phyloP scores from a whole-genome alignment of 2,797 vertebrate species.

The Onychomys arenicola region DNA sequence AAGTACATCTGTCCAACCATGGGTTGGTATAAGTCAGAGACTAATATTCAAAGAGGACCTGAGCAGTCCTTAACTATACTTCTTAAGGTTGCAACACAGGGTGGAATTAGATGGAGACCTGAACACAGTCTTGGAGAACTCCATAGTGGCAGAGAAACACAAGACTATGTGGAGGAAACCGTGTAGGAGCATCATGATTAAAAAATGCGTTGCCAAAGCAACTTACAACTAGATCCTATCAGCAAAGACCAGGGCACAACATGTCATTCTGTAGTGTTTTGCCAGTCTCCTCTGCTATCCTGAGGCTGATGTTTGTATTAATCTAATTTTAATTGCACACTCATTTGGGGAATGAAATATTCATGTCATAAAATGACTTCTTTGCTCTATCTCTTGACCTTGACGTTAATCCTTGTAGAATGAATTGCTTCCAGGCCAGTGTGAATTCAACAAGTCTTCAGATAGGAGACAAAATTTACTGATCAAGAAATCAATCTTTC shows the following conservation, averaged over 20 bases:
- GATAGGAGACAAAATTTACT: slow-evolving; percentile 6
- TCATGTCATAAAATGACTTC: background rate
- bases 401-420: background rate
- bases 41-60: background rate
- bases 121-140: background rate
- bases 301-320: background rate
- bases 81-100: background rate
- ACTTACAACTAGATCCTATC: background rate
- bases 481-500: slow-evolving; percentile 34
- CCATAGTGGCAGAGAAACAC: background rate
- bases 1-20: background rate
- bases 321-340: background rate
- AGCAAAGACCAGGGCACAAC: background rate
- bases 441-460: background rate
- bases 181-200: background rate
- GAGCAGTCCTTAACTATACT: background rate
- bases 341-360: background rate
- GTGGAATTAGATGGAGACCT: background rate
- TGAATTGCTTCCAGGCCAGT: slow-evolving; percentile 23
- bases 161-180: background rate
- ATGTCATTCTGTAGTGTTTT: background rate
- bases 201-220: background rate
- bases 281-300: background rate
- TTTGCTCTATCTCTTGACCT: background rate
- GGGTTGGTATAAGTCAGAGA: background rate